These are phyloP conservation scores for Drosophila mimica DNA, from an alignment of 2,888 invertebrate genomes.

Conservation along the genomic window DNA sequence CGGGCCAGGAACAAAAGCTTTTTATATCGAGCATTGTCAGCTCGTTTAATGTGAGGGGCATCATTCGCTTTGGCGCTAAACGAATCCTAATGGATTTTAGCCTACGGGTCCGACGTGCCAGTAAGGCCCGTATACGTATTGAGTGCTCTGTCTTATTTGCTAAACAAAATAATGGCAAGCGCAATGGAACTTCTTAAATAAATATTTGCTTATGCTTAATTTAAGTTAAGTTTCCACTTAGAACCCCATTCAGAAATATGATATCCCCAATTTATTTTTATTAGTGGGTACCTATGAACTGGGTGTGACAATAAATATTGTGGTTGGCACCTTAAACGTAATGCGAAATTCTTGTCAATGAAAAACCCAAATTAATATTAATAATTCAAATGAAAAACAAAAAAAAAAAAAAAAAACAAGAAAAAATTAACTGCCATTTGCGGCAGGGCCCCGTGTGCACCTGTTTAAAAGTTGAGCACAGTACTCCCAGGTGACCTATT, in stretches of 20 bases:
- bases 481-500: not conserved
- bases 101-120: slow-evolving; percentile 9
- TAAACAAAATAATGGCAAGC: not conserved
- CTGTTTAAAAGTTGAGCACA: not conserved
- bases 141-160: slow-evolving; percentile 13
- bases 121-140: not conserved
- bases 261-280: slow-evolving; percentile 9
- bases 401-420: not conserved
- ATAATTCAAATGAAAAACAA: slow-evolving; percentile 7
- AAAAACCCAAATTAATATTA: slow-evolving; percentile 8
- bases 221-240: slow-evolving; percentile 10
- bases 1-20: slow-evolving; percentile 53
- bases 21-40: slow-evolving; percentile 62
- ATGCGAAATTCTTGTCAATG: slow-evolving; percentile 9
- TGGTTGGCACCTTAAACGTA: not conserved
- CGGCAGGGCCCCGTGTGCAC: not conserved
- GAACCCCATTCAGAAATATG: not conserved
- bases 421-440: not conserved
- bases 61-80: slow-evolving; percentile 25
- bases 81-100: slow-evolving; percentile 23
- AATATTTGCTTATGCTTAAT: slow-evolving; percentile 15
- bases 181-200: slow-evolving; percentile 10
- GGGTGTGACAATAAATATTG: slow-evolving; percentile 3
- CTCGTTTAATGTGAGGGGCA: slow-evolving; percentile 46
- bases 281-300: slow-evolving; percentile 1